These are phyloP conservation scores for Brachypalpus laphriformis DNA, from an alignment of 2,888 invertebrate species.

Conservation along the genomic window DNA sequence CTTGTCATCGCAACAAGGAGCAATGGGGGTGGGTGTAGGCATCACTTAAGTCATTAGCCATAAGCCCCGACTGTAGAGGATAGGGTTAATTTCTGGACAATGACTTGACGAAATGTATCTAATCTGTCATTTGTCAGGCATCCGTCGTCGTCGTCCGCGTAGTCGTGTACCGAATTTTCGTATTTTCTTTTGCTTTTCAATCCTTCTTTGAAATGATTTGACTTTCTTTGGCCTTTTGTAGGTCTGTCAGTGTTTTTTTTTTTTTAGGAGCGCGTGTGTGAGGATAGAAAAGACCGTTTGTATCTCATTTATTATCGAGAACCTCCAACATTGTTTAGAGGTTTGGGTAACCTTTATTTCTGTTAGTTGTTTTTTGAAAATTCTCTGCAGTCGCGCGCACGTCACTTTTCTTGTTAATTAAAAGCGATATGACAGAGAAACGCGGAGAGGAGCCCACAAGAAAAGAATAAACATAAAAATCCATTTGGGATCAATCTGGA, in stretches of 20 bases:
- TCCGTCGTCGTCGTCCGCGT: not conserved
- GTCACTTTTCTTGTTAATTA: conserved; percentile 72
- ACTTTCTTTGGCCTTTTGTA: conserved; percentile 22
- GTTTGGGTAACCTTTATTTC: conserved; percentile 24
- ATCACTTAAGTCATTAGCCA: conserved; percentile 71
- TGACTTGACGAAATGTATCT: conserved; percentile 82
- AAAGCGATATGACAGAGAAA: conserved; percentile 55
- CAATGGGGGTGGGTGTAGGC: conserved; percentile 77
- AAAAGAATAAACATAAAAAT: conserved; percentile 75
- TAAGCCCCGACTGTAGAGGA: conserved; percentile 51
- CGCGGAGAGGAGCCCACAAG: not conserved
- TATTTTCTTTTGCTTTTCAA: conserved; percentile 42
- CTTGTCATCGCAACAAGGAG: conserved; percentile 75
- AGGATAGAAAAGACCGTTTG: conserved; percentile 18
- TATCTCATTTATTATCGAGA: conserved; percentile 60
- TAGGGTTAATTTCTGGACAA: conserved; percentile 76
- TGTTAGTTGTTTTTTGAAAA: conserved; percentile 11
- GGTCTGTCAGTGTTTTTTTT: conserved; percentile 1
- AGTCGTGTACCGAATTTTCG: conserved; percentile 16
- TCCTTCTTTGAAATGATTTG: conserved; percentile 11
- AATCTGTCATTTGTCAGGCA: conserved; percentile 80
- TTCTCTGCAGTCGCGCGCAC: conserved; percentile 39
- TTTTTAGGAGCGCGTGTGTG: not conserved
- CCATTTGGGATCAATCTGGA: conserved; percentile 69
- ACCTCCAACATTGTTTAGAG: conserved; percentile 35